Conservation (phyloP, 1,140 invertebrate genomes). For the Dufourea novaeangliae region DNA sequence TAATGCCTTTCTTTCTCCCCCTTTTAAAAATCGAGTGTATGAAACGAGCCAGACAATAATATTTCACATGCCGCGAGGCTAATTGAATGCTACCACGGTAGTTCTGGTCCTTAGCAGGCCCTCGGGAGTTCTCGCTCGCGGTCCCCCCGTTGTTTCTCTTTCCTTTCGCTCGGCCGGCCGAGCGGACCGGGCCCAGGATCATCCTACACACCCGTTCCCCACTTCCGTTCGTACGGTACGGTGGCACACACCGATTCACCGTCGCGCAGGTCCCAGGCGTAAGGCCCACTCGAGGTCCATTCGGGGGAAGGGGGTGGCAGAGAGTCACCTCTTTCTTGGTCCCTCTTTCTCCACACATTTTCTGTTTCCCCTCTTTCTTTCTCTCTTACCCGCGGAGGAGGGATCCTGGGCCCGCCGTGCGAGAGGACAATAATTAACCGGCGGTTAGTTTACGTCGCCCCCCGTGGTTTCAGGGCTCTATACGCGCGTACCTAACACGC, state of each 20-base stretch:
- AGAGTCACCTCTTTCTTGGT: neutral
- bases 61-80: constrained; percentile 79
- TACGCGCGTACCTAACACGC: constrained; percentile 46
- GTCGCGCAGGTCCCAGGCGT: constrained; percentile 35
- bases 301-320: constrained; percentile 9
- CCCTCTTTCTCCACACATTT: no score
- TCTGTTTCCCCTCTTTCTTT: neutral
- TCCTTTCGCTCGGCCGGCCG: neutral
- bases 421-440: constrained; percentile 78
- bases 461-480: constrained; percentile 63
- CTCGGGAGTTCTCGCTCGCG: constrained; percentile 47
- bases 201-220: neutral
- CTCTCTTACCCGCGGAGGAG: constrained; percentile 34
- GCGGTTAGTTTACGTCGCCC: constrained; percentile 77
- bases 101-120: constrained; percentile 70
- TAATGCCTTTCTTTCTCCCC: constrained; percentile 69
- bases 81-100: constrained; percentile 82
- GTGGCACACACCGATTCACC: constrained; percentile 48
- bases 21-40: constrained; percentile 71
- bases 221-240: constrained; percentile 18
- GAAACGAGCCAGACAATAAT: constrained; percentile 74
- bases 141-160: neutral
- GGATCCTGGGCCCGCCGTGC: constrained; percentile 53
- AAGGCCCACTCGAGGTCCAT: constrained; percentile 38
- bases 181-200: no score